A percentile compares a stretch with the other conserved stretches of the same genome.
These are phyloP conservation scores for Australoheros facetus DNA, from an alignment of 2,797 vertebrate genomes.

Conservation along the genomic window DNA sequence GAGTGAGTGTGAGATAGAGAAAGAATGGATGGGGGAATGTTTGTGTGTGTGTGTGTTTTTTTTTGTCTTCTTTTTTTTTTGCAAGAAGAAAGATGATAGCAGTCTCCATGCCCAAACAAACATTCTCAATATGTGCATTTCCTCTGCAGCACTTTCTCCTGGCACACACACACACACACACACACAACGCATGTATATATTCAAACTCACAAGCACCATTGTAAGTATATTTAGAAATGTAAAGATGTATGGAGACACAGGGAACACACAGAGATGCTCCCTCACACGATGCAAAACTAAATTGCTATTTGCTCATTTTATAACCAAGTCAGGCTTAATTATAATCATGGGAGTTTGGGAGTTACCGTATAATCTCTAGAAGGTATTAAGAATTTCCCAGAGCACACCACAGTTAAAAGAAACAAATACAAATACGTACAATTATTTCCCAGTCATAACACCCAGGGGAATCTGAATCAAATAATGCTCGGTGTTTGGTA, in stretches of 20 bases:
- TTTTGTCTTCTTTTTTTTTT: constrained; percentile 46
- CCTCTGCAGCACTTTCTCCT: constrained; percentile 57
- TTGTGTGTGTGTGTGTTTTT: constrained; percentile 48
- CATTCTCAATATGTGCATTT: constrained; percentile 52
- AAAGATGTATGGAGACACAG: constrained; percentile 50
- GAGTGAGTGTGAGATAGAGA: constrained; percentile 72
- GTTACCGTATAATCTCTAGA: constrained; percentile 83
- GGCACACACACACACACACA: constrained; percentile 9
- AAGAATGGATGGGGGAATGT: constrained; percentile 75
- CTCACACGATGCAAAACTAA: constrained; percentile 81
- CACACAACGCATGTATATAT: constrained; percentile 43
- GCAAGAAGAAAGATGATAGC: constrained; percentile 76
- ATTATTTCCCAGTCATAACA: constrained; percentile 80
- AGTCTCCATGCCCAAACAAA: constrained; percentile 65
- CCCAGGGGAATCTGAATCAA: constrained; percentile 76
- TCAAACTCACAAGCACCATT: constrained; percentile 50
- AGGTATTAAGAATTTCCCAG: constrained; percentile 82
- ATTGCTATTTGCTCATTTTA: constrained; percentile 82
- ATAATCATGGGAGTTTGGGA: constrained; percentile 84
- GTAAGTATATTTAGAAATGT: constrained; percentile 55
- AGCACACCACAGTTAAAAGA: constrained; percentile 76
- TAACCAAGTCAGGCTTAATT: constrained; percentile 82
- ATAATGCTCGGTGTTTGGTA: constrained; percentile 72
- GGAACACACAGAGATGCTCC: constrained; percentile 76
- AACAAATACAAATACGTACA: constrained; percentile 81